A percentile compares a stretch with the other conserved stretches of the same genome.
These are phyloP conservation scores for Seira musarum DNA, from an alignment of 2,888 invertebrate genomes.

Conservation along the genomic window DNA sequence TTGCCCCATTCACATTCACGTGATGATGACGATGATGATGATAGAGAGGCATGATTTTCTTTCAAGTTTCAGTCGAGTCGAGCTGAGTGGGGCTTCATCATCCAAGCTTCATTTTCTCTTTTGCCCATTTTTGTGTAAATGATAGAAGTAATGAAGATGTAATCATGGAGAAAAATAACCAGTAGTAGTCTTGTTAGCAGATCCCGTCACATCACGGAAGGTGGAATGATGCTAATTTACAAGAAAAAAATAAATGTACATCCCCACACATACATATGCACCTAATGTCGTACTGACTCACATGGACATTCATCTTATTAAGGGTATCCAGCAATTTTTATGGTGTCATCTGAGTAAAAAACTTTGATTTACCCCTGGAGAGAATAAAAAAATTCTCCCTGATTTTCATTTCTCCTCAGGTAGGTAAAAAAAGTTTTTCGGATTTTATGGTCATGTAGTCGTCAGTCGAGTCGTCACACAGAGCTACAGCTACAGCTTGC, in stretches of 20 bases:
- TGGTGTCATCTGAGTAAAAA: background rate
- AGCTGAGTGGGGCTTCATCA: background rate
- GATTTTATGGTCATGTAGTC: background rate
- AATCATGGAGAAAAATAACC: conserved; percentile 10
- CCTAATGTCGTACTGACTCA: no score
- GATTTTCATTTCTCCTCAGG: background rate
- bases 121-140: background rate
- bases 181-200: background rate
- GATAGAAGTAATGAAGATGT: conserved; percentile 11
- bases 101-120: conserved; percentile 5
- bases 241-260: no score
- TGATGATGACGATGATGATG: no score
- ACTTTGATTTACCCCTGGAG: background rate
- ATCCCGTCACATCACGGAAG: background rate
- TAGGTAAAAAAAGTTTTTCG: background rate
- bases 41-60: background rate
- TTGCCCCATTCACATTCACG: no score
- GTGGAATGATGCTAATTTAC: conserved; percentile 40
- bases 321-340: no score
- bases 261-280: no score
- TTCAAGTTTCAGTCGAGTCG: background rate
- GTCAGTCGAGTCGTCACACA: no score
- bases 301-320: no score
- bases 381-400: background rate
- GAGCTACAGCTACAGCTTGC: no score